A percentile compares a stretch with the other conserved stretches of the same genome.
Conservation (phyloP, 2,113 vertebrate genomes). For the Gnathonemus longibarbis region DNA sequence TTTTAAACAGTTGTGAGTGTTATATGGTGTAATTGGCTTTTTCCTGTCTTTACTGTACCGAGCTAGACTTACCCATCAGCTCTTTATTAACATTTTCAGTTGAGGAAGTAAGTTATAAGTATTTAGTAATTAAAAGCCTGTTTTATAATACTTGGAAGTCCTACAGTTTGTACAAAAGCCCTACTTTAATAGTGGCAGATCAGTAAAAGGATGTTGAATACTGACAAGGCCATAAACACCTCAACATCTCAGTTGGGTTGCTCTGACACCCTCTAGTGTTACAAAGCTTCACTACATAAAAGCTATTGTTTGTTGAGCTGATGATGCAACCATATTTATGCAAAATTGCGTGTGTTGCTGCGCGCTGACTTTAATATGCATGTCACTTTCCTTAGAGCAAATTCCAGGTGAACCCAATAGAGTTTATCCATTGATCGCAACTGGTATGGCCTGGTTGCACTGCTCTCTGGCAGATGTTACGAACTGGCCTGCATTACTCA, state of each 20-base stretch:
- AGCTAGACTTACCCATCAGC: not conserved
- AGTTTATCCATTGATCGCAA: not conserved
- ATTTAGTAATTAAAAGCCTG: not conserved
- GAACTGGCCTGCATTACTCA: not conserved
- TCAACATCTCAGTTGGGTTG: not conserved
- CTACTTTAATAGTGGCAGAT: not conserved
- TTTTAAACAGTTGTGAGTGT: not conserved
- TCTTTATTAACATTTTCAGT: not conserved
- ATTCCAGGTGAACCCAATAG: not conserved
- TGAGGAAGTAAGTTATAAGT: not conserved
- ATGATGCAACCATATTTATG: not conserved
- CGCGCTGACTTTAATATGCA: not conserved
- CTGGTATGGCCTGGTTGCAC: not conserved
- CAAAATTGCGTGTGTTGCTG: not conserved
- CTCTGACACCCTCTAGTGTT: not conserved
- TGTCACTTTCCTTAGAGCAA: conserved; percentile 2
- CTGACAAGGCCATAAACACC: not conserved
- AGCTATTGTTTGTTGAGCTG: not conserved
- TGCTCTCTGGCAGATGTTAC: not conserved
- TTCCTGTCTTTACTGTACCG: not conserved
- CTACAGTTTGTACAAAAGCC: not conserved
- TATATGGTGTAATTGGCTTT: not conserved
- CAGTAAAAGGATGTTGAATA: not conserved
- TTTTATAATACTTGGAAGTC: not conserved
- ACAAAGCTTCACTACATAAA: not conserved